These are phyloP conservation scores for Noctua fimbriata DNA, from an alignment of 2,888 invertebrate genomes.

Conservation along the genomic window DNA sequence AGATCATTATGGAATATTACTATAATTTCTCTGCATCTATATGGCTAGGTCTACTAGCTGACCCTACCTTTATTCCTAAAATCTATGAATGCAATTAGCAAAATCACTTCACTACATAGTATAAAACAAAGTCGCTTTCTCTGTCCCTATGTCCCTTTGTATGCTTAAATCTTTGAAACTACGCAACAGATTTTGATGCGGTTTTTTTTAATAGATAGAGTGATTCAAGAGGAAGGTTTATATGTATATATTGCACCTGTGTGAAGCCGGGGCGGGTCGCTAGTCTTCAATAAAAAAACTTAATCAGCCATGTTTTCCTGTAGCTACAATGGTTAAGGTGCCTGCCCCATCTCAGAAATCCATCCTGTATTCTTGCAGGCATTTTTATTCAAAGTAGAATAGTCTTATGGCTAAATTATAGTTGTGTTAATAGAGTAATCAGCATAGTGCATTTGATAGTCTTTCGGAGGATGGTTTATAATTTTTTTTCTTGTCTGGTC, in stretches of 20 bases:
- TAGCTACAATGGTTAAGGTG: neutral
- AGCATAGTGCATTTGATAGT: neutral
- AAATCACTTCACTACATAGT: too few species aligned
- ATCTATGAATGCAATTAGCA: neutral
- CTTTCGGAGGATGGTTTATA: neutral
- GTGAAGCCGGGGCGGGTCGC: too few species aligned
- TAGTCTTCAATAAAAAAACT: neutral
- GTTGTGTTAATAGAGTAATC: neutral
- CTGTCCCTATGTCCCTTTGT: too few species aligned
- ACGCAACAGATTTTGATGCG: too few species aligned
- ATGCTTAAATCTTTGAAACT: too few species aligned
- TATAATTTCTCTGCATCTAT: too few species aligned
- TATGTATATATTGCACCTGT: too few species aligned
- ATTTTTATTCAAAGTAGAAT: neutral
- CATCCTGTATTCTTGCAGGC: neutral
- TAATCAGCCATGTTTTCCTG: neutral
- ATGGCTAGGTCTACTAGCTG: neutral
- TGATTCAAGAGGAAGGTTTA: too few species aligned
- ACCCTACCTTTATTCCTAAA: neutral
- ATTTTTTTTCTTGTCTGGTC: too few species aligned
- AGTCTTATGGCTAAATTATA: too few species aligned
- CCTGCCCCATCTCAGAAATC: neutral
- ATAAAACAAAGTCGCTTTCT: too few species aligned
- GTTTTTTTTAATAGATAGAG: too few species aligned
- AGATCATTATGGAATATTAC: neutral